These are phyloP conservation scores for Origma solitaria DNA, from an alignment of 2,113 vertebrate genomes.

Conservation along the genomic window DNA sequence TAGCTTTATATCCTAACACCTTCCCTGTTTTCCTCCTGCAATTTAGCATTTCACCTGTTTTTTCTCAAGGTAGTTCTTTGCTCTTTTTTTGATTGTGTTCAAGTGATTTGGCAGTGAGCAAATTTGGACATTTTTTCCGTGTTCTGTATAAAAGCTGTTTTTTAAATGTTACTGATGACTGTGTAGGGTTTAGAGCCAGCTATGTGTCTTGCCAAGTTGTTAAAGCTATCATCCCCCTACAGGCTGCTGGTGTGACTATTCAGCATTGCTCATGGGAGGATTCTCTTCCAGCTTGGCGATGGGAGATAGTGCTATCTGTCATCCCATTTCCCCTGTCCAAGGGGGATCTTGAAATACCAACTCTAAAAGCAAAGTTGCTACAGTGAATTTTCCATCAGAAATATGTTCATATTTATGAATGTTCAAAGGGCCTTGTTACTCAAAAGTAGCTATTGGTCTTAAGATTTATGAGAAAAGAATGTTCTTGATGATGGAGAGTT, in stretches of 20 bases:
- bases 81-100: background rate
- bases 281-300: background rate
- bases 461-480: background rate
- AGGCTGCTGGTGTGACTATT: background rate
- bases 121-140: background rate
- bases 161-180: conserved; percentile 30
- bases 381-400: background rate
- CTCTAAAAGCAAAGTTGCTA: background rate
- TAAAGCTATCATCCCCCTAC: background rate
- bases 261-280: background rate
- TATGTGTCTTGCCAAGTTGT: background rate
- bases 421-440: background rate
- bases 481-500: background rate
- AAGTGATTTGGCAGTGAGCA: background rate
- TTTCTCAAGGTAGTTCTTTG: background rate
- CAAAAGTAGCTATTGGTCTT: background rate
- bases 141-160: background rate
- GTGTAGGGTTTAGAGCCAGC: background rate
- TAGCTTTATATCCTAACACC: background rate
- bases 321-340: background rate
- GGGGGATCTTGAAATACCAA: background rate
- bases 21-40: background rate
- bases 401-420: background rate
- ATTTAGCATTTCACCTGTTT: background rate
- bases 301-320: background rate